Conservation (phyloP, 1,140 invertebrate genomes). For the Zaprionus lachaisei region DNA sequence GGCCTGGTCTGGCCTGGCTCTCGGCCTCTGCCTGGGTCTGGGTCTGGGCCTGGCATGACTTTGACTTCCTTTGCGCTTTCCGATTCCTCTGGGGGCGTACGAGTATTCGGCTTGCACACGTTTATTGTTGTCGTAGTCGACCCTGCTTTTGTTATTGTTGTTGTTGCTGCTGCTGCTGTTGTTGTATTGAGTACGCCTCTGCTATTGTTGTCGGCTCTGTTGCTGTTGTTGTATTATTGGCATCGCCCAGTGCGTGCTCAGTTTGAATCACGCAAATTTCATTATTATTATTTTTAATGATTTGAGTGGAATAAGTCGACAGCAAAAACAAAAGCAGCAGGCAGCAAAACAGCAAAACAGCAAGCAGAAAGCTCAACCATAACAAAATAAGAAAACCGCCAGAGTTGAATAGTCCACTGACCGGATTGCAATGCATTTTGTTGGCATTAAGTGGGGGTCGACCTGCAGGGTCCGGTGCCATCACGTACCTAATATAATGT, state of each 20-base stretch:
- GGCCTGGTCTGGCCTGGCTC: conserved; percentile 32
- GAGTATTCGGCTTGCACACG: conserved; percentile 64
- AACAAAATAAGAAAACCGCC: conserved; percentile 32
- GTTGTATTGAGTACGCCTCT: conserved; percentile 70
- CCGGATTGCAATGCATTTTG: conserved; percentile 49
- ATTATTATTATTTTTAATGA: conserved; percentile 82
- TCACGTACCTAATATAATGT: conserved; percentile 46
- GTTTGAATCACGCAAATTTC: conserved; percentile 82
- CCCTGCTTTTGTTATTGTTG: conserved; percentile 26
- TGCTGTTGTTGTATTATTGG: conserved; percentile 62
- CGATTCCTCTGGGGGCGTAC: conserved; percentile 59
- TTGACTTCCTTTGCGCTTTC: conserved; percentile 69
- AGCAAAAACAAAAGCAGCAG: conserved; percentile 16
- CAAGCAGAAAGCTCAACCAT: conserved; percentile 14
- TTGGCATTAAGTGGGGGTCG: conserved; percentile 23
- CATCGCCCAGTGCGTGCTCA: conserved; percentile 76
- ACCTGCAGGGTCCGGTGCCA: conserved; percentile 13
- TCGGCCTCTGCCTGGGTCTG: not conserved
- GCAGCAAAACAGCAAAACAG: not conserved
- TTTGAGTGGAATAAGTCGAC: conserved; percentile 70
- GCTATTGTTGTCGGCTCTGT: conserved; percentile 42
- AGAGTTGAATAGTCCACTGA: conserved; percentile 44
- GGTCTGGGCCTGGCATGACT: conserved; percentile 58
- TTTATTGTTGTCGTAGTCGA: conserved; percentile 60
- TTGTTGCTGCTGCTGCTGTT: conserved; percentile 38